Evolutionary conservation across 2,113 vertebrate genomes (phyloP), one percentile per base, ranked within the genome.

Genomic region (Psilopsiagon aurifrons): DNA sequence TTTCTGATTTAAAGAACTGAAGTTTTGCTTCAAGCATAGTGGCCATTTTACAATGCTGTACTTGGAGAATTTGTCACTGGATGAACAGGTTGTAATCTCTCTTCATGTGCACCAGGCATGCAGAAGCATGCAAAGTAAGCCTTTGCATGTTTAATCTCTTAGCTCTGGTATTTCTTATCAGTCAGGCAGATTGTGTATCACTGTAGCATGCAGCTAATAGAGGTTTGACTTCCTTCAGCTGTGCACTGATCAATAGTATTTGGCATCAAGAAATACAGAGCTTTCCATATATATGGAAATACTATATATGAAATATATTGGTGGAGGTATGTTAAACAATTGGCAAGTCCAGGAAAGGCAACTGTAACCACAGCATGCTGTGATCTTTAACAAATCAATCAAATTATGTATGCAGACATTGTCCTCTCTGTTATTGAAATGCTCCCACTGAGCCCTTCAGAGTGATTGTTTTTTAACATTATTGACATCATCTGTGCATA

Each of bases 321-420:
- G 49, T 76, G 75, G 43, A 86, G 66, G 10, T 73, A 60, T 67
- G 64, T 92, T 89, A 84, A 94, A 71, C 68, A 86, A 59, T 41
- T 73, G 93, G 66, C 83, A 89, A 75, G 88, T 95, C 54, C 27
- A 67, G 81, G 69, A 89, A 75, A 82, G 83, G 51, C 16, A 86
- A 10, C 84, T 92, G 14, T 92, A 86, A 88, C 54, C 84, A 68
- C 74, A 81, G 4, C 37, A 37, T 3, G 0, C 82, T 92, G 35
- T 39, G 16, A 29, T 64, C 27, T 67, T 81, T 62, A 67, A 67
- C 11, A 31, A n/a, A 79, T 25, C 13, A 23, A 71, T 49, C 16
- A 19, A 29, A 64, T 70, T 19, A 17, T 37, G 25, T 90, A 17
- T 27, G 9, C 20, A 7, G 18, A 49, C 52, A 2, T 44, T 79